Conservation (phyloP, 2,113 vertebrate species). For the Piprites chloris region DNA sequence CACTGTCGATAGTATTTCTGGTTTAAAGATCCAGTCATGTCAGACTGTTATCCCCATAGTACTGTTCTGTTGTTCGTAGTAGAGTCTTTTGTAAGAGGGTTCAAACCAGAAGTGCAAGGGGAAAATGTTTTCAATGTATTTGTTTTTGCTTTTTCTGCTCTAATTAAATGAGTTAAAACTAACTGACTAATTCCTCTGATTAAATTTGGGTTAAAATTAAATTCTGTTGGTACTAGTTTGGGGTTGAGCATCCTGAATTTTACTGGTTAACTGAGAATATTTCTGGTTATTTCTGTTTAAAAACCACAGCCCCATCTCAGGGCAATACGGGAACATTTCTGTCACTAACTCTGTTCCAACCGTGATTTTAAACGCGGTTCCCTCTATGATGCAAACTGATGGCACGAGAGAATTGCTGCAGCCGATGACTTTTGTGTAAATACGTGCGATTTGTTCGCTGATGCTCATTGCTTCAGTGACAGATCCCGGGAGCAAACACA, state of each 20-base stretch:
- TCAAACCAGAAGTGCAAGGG: not conserved
- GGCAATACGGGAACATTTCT: rapidly evolving
- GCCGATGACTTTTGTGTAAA: not conserved
- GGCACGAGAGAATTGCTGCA: not conserved
- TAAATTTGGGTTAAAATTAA: not conserved
- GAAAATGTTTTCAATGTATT: not conserved
- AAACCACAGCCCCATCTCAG: not conserved
- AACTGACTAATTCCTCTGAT: not conserved
- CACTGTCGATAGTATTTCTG: not conserved
- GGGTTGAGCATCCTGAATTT: not conserved
- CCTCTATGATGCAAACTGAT: not conserved
- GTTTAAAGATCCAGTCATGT: not conserved
- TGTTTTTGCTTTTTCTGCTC: not conserved
- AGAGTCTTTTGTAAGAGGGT: not conserved
- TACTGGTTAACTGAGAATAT: not conserved
- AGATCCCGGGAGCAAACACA: rapidly evolving
- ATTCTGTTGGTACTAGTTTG: not conserved
- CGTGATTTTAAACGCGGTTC: not conserved
- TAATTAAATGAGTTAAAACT: not conserved
- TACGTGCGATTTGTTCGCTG: rapidly evolving
- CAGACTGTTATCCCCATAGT: not conserved
- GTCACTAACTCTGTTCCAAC: not conserved
- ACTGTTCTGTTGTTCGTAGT: not conserved
- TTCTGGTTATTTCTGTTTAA: not conserved
- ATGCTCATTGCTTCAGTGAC: not conserved